Conservation (phyloP, 2,888 invertebrate genomes). For the Drosophila nr. perissopoda region DNA sequence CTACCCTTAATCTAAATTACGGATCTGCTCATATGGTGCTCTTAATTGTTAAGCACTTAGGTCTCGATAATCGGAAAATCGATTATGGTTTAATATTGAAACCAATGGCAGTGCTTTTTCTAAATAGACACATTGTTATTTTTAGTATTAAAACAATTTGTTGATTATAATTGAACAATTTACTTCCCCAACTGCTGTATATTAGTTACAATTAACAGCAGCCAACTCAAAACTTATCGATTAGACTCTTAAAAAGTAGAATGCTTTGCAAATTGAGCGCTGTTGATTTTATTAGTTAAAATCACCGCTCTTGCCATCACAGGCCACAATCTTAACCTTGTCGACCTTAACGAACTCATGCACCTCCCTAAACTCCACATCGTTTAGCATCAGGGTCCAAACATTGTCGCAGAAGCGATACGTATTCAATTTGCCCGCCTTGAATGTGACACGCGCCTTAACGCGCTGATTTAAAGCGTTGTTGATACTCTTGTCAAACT, state of each 20-base stretch:
- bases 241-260: constrained; percentile 54
- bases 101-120: not conserved
- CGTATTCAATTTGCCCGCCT: constrained; percentile 93
- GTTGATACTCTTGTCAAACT: constrained; percentile 99
- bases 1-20: not conserved
- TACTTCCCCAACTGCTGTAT: constrained; percentile 15
- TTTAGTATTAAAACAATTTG: constrained; percentile 18
- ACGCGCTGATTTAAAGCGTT: constrained; percentile 95
- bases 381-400: constrained; percentile 99
- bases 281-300: constrained; percentile 63
- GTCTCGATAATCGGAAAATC: not conserved
- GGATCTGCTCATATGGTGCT: not conserved
- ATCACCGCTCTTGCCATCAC: constrained; percentile 95
- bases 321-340: constrained; percentile 98
- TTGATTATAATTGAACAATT: constrained; percentile 53
- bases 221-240: constrained; percentile 48
- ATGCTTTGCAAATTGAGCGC: constrained; percentile 19
- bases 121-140: not conserved
- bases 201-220: constrained; percentile 14
- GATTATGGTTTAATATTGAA: not conserved
- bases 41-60: not conserved
- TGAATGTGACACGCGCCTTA: constrained; percentile 97
- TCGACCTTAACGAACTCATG: constrained; percentile 96
- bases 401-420: constrained; percentile 99
- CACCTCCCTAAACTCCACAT: constrained; percentile 98